Evolutionary conservation across 1,140 invertebrate species (phyloP).

Genomic region (Hylaeus volcanicus): DNA sequence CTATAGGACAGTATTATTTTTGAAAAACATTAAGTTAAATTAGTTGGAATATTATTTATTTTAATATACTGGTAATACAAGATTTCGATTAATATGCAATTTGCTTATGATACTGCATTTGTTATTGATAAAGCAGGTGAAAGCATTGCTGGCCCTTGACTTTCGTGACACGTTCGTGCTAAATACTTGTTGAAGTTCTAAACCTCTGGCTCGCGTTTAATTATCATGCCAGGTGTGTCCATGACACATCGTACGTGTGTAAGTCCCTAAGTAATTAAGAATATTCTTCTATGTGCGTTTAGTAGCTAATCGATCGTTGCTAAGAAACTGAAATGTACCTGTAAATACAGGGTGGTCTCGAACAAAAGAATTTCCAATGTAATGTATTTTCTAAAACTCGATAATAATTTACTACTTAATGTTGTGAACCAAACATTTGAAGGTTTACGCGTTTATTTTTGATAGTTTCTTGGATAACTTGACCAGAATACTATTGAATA

Average conservation of each 20-base stretch:
- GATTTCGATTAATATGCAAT: too few species aligned
- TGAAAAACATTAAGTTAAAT: too few species aligned
- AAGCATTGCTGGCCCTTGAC: too few species aligned
- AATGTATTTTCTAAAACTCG: neutral
- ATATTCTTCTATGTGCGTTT: constrained; percentile 29
- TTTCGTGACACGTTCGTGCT: neutral
- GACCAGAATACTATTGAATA: neutral
- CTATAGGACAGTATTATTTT: too few species aligned
- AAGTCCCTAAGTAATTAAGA: constrained; percentile 11
- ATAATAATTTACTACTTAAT: neutral
- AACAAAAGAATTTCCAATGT: neutral
- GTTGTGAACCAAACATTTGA: too few species aligned
- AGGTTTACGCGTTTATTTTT: too few species aligned
- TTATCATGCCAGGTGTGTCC: constrained; percentile 21
- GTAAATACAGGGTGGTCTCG: neutral
- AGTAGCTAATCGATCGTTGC: constrained; percentile 18
- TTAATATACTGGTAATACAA: too few species aligned
- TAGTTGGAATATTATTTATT: too few species aligned
- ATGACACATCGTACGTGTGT: neutral
- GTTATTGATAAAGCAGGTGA: neutral
- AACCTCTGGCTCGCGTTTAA: neutral
- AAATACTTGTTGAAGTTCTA: neutral
- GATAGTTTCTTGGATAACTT: too few species aligned
- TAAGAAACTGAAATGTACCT: neutral
- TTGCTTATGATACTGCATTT: too few species aligned